Percentiles rank a stretch among this genome's conserved stretches.
phyloP scores from a whole-genome alignment of 2,888 invertebrate genomes.

The Aphidius colemani region DNA sequence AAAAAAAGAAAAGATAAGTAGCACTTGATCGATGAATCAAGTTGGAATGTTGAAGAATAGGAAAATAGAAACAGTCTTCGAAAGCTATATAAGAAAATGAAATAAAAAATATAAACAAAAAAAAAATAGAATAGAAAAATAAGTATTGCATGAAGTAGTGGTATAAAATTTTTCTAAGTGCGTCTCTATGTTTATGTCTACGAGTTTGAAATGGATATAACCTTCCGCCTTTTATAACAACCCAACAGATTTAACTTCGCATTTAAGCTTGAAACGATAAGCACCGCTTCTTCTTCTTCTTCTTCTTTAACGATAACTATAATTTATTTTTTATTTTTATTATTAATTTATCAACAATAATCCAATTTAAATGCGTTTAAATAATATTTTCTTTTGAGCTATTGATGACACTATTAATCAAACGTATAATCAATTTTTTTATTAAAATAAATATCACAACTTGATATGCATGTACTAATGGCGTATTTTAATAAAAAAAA shows the following conservation, averaged over 20 bases:
- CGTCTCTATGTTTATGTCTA: constrained; percentile 34
- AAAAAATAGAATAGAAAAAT: constrained; percentile 2
- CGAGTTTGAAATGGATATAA: constrained; percentile 23
- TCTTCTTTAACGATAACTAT: not conserved
- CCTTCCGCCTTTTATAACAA: not conserved
- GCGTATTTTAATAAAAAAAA: too few species aligned
- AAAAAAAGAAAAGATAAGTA: constrained; percentile 7
- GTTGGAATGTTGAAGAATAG: not conserved
- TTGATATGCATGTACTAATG: too few species aligned
- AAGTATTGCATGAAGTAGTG: constrained; percentile 28
- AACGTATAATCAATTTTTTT: too few species aligned
- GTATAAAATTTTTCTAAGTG: constrained; percentile 36
- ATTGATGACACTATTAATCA: too few species aligned
- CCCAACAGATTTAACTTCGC: constrained; percentile 21
- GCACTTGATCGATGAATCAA: constrained; percentile 16
- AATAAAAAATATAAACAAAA: constrained; percentile 10
- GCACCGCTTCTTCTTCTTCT: not conserved
- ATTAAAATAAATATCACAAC: too few species aligned
- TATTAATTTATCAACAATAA: not conserved
- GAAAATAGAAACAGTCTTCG: not conserved
- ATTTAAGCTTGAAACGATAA: constrained; percentile 4
- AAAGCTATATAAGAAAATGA: not conserved
- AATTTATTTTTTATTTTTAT: constrained; percentile 13
- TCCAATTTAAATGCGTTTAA: not conserved
- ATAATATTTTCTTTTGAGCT: too few species aligned